Percentiles rank a stretch among this genome's conserved stretches.
phyloP scores from a whole-genome alignment of 2,888 invertebrate genomes.

The Drosophila acutilabella region DNA sequence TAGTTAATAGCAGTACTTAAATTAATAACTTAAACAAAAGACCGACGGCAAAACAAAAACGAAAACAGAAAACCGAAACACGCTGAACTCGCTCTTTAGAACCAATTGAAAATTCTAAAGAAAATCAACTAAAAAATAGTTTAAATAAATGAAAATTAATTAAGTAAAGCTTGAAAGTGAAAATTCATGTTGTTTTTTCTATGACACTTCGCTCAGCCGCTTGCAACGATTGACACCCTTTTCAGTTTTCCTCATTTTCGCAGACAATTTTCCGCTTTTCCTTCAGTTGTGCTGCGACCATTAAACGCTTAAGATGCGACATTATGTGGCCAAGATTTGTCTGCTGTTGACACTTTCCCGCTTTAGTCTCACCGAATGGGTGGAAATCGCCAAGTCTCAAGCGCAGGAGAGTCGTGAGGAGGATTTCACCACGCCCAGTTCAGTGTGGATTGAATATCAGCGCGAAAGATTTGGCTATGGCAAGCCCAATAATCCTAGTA shows the following conservation, averaged over 20 bases:
- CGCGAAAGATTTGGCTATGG: constrained; percentile 77
- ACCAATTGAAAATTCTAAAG: constrained; percentile 51
- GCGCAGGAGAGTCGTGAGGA: constrained; percentile 15
- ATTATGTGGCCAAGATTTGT: constrained; percentile 23
- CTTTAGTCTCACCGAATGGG: constrained; percentile 2
- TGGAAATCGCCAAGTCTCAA: too few species aligned
- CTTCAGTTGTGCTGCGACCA: constrained; percentile 36
- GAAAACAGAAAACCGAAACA: constrained; percentile 44
- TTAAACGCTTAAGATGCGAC: constrained; percentile 47
- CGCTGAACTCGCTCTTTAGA: constrained; percentile 56
- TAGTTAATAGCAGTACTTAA: constrained; percentile 60
- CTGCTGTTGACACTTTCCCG: constrained; percentile 35
- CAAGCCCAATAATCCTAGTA: constrained; percentile 12
- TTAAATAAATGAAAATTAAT: constrained; percentile 35
- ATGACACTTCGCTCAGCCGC: constrained; percentile 30
- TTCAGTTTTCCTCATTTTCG: constrained; percentile 1
- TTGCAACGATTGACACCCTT: constrained; percentile 71
- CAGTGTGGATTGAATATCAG: constrained; percentile 83
- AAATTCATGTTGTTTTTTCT: constrained; percentile 24
- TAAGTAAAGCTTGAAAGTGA: constrained; percentile 56
- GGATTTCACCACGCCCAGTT: constrained; percentile 74
- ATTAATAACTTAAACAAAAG: constrained; percentile 20
- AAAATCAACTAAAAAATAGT: constrained; percentile 38
- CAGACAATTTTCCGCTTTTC: constrained; percentile 1
- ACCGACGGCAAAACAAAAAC: constrained; percentile 26